Conservation (phyloP, 2,113 vertebrate genomes). For the Rhodinocichla rosea region DNA sequence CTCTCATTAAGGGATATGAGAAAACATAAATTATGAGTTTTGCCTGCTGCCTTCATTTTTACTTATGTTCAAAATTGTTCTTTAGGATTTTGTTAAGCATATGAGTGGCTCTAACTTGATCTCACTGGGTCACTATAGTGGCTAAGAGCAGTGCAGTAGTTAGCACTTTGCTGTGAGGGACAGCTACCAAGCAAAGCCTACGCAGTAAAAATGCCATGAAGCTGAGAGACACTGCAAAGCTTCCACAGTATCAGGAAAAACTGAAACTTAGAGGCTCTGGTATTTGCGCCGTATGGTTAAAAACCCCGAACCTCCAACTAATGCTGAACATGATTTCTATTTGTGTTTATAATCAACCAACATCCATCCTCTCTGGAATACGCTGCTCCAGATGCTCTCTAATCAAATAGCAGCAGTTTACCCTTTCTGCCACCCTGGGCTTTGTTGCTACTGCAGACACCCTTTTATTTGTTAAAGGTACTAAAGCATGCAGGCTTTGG, state of each 20-base stretch:
- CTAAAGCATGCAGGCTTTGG: background rate
- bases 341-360: background rate
- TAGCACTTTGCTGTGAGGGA: background rate
- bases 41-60: background rate
- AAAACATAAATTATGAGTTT: background rate
- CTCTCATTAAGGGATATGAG: background rate
- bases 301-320: accelerated
- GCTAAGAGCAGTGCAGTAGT: background rate
- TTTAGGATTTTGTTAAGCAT: background rate
- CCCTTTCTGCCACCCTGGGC: background rate
- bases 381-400: background rate
- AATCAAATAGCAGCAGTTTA: background rate
- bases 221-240: background rate
- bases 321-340: background rate
- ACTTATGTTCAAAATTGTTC: background rate
- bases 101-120: background rate
- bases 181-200: background rate
- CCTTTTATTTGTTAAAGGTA: background rate
- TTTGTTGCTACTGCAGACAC: background rate
- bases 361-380: background rate
- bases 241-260: background rate
- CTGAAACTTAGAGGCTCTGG: background rate
- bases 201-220: background rate
- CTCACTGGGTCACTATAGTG: background rate
- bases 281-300: background rate